These are phyloP conservation scores for Capreolus pygargus DNA, from an alignment of 2,113 vertebrate species.

Conservation along the genomic window DNA sequence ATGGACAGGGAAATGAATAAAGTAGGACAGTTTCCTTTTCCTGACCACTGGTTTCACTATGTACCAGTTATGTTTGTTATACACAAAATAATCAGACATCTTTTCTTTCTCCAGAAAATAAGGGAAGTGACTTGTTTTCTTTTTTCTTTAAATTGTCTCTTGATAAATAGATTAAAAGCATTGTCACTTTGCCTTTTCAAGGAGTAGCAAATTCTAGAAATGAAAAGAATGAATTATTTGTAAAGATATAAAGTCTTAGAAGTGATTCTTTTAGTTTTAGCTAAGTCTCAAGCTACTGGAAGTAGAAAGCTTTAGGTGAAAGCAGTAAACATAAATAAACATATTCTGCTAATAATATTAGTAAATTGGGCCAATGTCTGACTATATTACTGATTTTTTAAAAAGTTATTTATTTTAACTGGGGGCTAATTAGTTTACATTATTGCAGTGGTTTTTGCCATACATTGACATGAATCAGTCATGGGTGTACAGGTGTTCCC, in stretches of 20 bases:
- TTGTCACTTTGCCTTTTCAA: background rate
- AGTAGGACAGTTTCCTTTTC: background rate
- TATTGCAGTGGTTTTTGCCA: background rate
- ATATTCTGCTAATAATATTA: background rate
- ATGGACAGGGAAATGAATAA: conserved; percentile 54
- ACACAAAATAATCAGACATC: background rate
- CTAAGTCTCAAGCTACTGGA: background rate
- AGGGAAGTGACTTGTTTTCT: background rate
- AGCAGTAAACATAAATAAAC: background rate
- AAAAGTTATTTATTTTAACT: background rate
- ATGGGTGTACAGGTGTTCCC: background rate
- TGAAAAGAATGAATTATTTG: background rate
- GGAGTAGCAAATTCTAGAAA: background rate
- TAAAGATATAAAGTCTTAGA: background rate
- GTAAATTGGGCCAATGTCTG: background rate
- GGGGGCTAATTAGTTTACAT: background rate
- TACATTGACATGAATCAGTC: background rate
- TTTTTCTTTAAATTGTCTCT: background rate
- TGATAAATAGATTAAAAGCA: conserved; percentile 15
- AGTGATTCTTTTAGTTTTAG: background rate
- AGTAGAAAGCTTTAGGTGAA: background rate
- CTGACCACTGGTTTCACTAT: conserved; percentile 24
- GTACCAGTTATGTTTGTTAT: background rate
- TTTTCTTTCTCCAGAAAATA: background rate
- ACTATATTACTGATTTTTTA: background rate